phyloP scores from a whole-genome alignment of 2,113 vertebrate species.

The Falco punctatus region DNA sequence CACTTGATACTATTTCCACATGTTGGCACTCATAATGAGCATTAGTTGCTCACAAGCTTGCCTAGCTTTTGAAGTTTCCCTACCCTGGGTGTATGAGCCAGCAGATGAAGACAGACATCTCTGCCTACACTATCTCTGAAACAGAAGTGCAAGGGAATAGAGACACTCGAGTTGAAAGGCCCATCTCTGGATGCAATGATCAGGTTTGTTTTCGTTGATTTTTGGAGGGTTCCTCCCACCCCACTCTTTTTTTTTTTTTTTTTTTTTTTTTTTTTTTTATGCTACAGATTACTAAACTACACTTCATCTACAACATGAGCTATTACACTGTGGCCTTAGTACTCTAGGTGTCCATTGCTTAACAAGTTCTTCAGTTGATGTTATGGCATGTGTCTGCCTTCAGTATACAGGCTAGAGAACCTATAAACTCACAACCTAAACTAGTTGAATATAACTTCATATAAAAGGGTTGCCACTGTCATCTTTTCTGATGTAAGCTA shows the following conservation, averaged over 20 bases:
- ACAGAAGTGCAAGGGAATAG: not conserved
- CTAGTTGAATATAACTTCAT: not conserved
- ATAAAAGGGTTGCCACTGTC: not conserved
- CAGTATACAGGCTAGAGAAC: not conserved
- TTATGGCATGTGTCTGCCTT: not conserved
- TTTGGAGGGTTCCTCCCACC: too few relatives aligned
- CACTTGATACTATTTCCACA: not conserved
- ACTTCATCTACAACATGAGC: not conserved
- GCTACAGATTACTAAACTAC: not conserved
- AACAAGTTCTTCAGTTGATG: not conserved
- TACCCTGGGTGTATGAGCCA: not conserved
- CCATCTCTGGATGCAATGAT: not conserved
- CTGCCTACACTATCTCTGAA: not conserved
- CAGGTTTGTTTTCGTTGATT: not conserved
- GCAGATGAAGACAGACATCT: not conserved
- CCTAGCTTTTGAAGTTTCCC: not conserved
- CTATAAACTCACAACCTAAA: not conserved
- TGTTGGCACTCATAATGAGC: not conserved
- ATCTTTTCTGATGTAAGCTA: not conserved
- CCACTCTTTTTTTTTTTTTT: not conserved
- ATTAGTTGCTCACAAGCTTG: not conserved
- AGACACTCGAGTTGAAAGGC: not conserved
- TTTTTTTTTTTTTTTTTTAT: not conserved
- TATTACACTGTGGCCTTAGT: not conserved
- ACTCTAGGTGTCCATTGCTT: not conserved